Evolutionary conservation across 1,140 invertebrate genomes (phyloP).

Genomic region (Diuraphis noxia): DNA sequence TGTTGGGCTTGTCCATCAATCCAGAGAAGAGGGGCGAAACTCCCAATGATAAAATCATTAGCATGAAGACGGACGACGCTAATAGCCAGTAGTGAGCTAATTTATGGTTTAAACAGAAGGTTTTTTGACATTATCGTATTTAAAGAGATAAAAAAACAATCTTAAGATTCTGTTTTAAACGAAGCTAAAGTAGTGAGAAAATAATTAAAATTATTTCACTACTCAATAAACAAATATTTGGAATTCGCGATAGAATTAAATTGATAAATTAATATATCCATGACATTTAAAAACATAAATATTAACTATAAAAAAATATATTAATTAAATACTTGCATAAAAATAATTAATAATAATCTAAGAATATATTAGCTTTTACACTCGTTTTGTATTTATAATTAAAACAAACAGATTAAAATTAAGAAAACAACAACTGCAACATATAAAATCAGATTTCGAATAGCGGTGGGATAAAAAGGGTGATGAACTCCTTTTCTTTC

Average conservation of each 20-base stretch:
- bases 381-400: not conserved
- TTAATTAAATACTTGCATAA: not conserved
- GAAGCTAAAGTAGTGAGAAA: not conserved
- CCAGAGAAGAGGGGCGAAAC: not conserved
- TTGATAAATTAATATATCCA: not conserved
- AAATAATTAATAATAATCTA: not conserved
- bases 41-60: conserved; percentile 48
- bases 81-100: conserved; percentile 24
- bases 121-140: conserved; percentile 39
- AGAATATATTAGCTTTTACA: not conserved
- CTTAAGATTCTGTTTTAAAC: not conserved
- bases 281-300: not conserved
- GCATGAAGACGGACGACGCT: conserved; percentile 40
- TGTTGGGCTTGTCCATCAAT: conserved; percentile 14
- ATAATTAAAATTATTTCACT: not conserved
- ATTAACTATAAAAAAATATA: not conserved
- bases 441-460: not conserved
- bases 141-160: conserved; percentile 3
- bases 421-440: not conserved
- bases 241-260: not conserved
- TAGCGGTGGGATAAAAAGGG: not conserved
- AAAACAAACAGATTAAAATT: not conserved
- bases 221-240: not conserved
- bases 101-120: conserved; percentile 38
- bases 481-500: not conserved